These are phyloP conservation scores for Cyclophora albipunctata DNA, from an alignment of 2,888 invertebrate genomes.

Conservation along the genomic window DNA sequence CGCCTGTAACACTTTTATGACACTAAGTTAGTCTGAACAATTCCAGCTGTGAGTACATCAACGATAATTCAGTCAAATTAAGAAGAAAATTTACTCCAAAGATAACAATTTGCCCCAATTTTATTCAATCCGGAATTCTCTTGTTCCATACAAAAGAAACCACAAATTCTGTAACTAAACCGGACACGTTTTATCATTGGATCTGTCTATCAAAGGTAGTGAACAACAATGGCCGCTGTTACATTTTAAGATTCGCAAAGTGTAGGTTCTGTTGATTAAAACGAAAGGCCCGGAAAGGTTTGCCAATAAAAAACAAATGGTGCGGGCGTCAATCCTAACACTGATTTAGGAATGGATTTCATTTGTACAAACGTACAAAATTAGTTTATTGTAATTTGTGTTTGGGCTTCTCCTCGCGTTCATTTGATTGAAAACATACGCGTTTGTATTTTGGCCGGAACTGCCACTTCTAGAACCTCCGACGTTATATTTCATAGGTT, in stretches of 20 bases:
- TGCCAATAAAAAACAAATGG: conserved; percentile 49
- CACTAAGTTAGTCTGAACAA: no score
- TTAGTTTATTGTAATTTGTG: conserved; percentile 45
- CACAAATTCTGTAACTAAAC: no score
- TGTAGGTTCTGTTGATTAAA: conserved; percentile 34
- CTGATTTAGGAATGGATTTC: conserved; percentile 42
- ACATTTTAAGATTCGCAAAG: conserved; percentile 18
- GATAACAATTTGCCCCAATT: no score
- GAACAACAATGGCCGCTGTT: conserved; percentile 3
- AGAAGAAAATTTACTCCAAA: no score
- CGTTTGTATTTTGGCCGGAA: background rate
- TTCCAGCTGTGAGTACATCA: no score
- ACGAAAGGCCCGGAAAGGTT: conserved; percentile 36
- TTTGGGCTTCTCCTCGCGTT: conserved; percentile 23
- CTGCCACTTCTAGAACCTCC: no score
- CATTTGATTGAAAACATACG: conserved; percentile 22
- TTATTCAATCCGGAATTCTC: no score
- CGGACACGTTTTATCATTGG: background rate
- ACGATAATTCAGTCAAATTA: no score
- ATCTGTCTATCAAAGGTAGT: background rate
- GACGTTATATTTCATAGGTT: no score
- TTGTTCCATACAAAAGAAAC: no score
- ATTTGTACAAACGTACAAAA: conserved; percentile 39
- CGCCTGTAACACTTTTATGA: no score
- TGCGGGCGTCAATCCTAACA: conserved; percentile 42